phyloP scores from a whole-genome alignment of 2,113 vertebrate genomes.

The Leptobrachium ailaonicum region DNA sequence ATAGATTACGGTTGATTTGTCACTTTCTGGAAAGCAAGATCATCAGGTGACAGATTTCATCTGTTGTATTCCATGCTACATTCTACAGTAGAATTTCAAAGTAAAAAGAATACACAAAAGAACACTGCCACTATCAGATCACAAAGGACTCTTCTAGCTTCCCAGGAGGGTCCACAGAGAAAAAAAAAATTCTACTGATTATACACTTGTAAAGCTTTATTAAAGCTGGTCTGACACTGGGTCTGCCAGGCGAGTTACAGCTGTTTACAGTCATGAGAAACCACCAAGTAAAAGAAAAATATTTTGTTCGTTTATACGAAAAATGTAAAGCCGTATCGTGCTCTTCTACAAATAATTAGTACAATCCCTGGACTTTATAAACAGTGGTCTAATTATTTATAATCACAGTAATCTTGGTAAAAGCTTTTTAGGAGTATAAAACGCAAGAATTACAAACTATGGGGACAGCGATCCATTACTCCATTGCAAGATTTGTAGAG shows the following conservation, averaged over 20 bases:
- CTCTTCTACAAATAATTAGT: conserved; percentile 14
- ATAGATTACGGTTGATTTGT: too few species aligned
- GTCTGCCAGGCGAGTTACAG: background rate
- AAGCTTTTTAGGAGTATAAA: conserved; percentile 18
- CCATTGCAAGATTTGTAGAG: background rate
- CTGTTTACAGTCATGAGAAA: conserved; percentile 11
- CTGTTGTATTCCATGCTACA: conserved; percentile 62
- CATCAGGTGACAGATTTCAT: conserved; percentile 51
- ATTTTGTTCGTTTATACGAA: conserved; percentile 12
- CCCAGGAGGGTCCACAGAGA: conserved; percentile 52
- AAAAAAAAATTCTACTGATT: background rate
- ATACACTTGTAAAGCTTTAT: background rate
- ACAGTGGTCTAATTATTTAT: conserved; percentile 22
- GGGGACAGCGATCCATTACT: background rate
- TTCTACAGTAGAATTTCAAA: conserved; percentile 63
- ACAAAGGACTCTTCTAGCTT: conserved; percentile 57
- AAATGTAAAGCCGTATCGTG: background rate
- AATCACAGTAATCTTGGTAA: conserved; percentile 17
- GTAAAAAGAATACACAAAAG: conserved; percentile 52
- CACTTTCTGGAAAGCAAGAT: background rate
- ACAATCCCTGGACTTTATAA: conserved; percentile 16
- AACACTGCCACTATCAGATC: conserved; percentile 60
- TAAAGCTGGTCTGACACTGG: background rate
- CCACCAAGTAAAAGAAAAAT: background rate
- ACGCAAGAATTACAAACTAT: conserved; percentile 2